phyloP scores from a whole-genome alignment of 2,113 vertebrate genomes.

The Syngnathoides biaculeatus region DNA sequence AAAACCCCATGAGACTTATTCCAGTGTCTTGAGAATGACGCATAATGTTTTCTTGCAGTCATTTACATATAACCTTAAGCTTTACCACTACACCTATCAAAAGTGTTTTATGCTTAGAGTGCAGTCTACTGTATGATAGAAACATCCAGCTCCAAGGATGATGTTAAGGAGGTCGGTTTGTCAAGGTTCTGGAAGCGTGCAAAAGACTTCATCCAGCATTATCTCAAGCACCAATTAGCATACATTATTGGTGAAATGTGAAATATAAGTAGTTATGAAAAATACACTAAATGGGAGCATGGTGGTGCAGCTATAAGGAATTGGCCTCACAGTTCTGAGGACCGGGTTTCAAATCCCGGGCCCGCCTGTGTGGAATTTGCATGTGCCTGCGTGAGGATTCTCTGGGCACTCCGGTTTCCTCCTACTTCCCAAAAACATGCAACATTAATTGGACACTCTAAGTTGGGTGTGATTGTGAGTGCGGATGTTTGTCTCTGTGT shows the following conservation, averaged over 20 bases:
- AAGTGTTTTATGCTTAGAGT: constrained; percentile 11
- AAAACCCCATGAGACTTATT: constrained; percentile 16
- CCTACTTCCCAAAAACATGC: no score
- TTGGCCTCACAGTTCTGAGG: no score
- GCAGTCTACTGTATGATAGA: constrained; percentile 18
- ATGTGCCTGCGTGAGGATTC: no score
- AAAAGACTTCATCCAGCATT: constrained; percentile 8
- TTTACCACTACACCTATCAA: constrained; percentile 23
- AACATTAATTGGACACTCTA: no score
- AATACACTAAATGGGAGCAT: background rate
- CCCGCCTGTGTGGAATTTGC: no score
- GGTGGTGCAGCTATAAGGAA: no score
- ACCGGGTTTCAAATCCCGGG: no score
- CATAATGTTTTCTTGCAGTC: constrained; percentile 40
- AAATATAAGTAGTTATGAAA: background rate
- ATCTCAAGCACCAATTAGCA: background rate
- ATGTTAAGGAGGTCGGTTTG: background rate
- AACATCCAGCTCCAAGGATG: constrained; percentile 12
- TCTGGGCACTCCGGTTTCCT: no score
- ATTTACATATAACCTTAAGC: constrained; percentile 57
- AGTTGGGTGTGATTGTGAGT: no score
- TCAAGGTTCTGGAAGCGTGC: constrained; percentile 2
- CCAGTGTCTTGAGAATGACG: constrained; percentile 18
- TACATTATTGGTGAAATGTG: background rate
- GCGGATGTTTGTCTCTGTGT: no score